A percentile compares a stretch with the other conserved stretches of the same genome.
Conservation (phyloP, 2,113 vertebrate species). For the Chlamydotis undulata region DNA sequence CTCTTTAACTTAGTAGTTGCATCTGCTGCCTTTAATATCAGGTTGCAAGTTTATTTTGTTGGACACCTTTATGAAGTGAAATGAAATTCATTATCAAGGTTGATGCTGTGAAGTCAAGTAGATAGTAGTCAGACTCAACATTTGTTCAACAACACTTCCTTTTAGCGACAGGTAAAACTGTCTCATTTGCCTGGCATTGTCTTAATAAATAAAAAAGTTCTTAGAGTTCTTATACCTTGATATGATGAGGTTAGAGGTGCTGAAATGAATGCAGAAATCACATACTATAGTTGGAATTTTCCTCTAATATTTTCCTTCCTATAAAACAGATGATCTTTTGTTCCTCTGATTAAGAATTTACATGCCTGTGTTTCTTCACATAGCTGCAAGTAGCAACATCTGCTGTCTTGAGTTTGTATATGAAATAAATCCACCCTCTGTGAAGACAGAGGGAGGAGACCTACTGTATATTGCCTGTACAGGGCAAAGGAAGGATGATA, state of each 20-base stretch:
- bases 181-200: not conserved
- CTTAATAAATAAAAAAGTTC: not conserved
- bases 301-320: not conserved
- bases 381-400: not conserved
- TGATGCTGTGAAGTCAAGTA: not conserved
- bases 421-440: not conserved
- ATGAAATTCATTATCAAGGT: not conserved
- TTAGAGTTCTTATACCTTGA: not conserved
- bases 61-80: not conserved
- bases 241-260: not conserved
- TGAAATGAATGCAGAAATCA: not conserved
- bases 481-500: not conserved
- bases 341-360: not conserved
- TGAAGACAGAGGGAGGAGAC: not conserved
- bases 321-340: not conserved
- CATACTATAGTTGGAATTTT: not conserved
- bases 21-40: not conserved
- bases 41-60: not conserved
- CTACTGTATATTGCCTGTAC: not conserved
- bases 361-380: not conserved
- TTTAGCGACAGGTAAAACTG: not conserved
- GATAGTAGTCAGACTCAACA: not conserved
- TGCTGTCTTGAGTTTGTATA: not conserved
- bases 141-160: not conserved
- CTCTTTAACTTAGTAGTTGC: not conserved